These are phyloP conservation scores for Hippolais icterina DNA, from an alignment of 2,113 vertebrate species.

Conservation along the genomic window DNA sequence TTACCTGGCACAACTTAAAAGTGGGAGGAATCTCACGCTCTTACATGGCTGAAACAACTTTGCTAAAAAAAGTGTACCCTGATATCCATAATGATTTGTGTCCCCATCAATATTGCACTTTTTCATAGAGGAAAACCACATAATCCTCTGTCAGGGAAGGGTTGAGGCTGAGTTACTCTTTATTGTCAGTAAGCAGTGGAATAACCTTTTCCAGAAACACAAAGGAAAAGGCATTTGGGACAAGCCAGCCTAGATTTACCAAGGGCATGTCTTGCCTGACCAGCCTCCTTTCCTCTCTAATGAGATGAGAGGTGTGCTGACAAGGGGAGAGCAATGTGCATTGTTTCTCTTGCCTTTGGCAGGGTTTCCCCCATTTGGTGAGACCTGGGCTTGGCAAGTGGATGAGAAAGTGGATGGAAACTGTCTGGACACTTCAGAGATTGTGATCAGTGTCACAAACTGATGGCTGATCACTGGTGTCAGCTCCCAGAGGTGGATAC, in stretches of 20 bases:
- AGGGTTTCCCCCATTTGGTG: neutral
- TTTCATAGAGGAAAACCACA: neutral
- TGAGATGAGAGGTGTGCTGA: neutral
- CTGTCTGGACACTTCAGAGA: neutral
- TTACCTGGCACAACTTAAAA: neutral
- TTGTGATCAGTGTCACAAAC: neutral
- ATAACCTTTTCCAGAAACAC: neutral
- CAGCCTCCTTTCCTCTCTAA: neutral
- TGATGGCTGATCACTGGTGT: rapidly evolving
- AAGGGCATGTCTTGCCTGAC: neutral
- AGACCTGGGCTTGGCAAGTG: neutral
- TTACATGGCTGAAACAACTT: neutral
- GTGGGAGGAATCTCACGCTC: neutral
- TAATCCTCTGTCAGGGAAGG: neutral
- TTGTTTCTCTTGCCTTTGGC: neutral
- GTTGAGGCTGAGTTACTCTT: neutral
- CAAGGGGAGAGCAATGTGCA: neutral
- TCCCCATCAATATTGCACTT: neutral
- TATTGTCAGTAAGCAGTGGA: neutral
- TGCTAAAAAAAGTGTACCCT: neutral
- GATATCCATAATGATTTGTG: neutral
- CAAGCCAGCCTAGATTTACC: neutral
- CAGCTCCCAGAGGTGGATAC: neutral
- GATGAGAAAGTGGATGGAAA: neutral
- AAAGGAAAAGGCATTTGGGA: neutral